Evolutionary conservation across 2,888 invertebrate species (phyloP).

Genomic region (Chaetogeoica ovagalla): DNA sequence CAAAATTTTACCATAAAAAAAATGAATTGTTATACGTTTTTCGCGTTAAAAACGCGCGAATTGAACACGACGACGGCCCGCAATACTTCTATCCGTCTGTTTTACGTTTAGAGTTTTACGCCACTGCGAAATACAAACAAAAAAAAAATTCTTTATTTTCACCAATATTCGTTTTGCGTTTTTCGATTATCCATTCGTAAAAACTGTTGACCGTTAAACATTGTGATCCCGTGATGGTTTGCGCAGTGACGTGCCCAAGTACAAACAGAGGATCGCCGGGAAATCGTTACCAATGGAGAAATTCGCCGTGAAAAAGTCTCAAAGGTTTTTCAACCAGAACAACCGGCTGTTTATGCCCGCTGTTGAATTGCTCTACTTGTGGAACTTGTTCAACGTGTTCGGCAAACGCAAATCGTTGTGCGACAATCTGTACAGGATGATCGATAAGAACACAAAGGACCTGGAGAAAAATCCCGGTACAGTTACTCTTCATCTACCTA

Average conservation of each 20-base stretch:
- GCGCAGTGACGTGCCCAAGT: slow-evolving; percentile 74
- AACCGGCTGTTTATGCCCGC: slow-evolving; percentile 77
- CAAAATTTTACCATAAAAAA: too few species aligned
- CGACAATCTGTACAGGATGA: slow-evolving; percentile 67
- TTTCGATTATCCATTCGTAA: too few species aligned
- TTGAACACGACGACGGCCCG: too few species aligned
- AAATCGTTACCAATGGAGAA: slow-evolving; percentile 97
- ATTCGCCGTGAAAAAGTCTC: slow-evolving; percentile 84
- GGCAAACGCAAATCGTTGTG: slow-evolving; percentile 70
- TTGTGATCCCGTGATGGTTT: background rate
- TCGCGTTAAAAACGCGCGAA: too few species aligned
- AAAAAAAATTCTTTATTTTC: too few species aligned
- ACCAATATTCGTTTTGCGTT: too few species aligned
- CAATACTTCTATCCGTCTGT: too few species aligned
- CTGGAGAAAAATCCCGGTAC: slow-evolving; percentile 58
- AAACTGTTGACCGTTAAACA: background rate
- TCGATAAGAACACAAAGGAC: slow-evolving; percentile 63
- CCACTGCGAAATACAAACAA: too few species aligned
- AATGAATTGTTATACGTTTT: too few species aligned
- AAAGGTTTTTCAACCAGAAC: slow-evolving; percentile 76
- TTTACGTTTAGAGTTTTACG: too few species aligned
- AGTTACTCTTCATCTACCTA: too few species aligned
- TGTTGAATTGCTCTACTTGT: slow-evolving; percentile 85
- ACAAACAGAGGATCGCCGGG: slow-evolving; percentile 89
- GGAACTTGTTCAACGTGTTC: slow-evolving; percentile 87